Evolutionary conservation across 2,113 vertebrate species (phyloP), one percentile per base, ranked within the genome.

Genomic region (Neoarius graeffei): DNA sequence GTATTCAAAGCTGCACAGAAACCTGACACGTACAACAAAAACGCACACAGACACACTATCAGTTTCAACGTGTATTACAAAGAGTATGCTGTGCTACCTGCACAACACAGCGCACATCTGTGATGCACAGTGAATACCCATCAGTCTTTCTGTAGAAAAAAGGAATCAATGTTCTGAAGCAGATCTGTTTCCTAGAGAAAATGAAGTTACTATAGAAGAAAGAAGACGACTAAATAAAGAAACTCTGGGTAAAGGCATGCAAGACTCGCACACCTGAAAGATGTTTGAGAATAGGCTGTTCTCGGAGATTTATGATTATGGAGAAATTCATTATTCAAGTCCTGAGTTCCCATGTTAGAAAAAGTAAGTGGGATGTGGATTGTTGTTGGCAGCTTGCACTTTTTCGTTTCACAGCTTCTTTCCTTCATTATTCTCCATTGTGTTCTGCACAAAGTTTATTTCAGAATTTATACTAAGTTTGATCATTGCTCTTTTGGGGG

Each of bases 281-380:
- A 64, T 79, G 60, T 86, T 20, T 86, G 57, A 86, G 74, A 80
- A 86, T 62, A 54, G 50, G 15, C 59, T 27, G 57, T 60, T 66
- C 56, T 19, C 0, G n/a, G 83, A 84, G 69, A 87, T 85, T 69
- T 87, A 69, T 71, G 62, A 60, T 23, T 81, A 86, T 50, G 42
- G 1, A 23, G 52, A 69, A 89, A 76, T 86, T 91, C 89, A 87
- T 91, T 90, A 87, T 86, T 90, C 87, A 79, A 81, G 79, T 27
- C 8, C 64, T 50, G 60, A 81, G 69, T 83, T 86, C 85, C 89
- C 19, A 23, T 87, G 69, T 85, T 67, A 81, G n/a, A 81, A 87
- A 86, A 83, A 81, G 86, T 73, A n/a, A 54, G 82, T 83, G 50
- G 57, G 56, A 83, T 54, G n/a, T 35, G 66, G 74, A 88, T 71